Evolutionary conservation across 2,113 vertebrate species (phyloP), one percentile per base, ranked within the genome.

Genomic region (Aleadryas rufinucha): DNA sequence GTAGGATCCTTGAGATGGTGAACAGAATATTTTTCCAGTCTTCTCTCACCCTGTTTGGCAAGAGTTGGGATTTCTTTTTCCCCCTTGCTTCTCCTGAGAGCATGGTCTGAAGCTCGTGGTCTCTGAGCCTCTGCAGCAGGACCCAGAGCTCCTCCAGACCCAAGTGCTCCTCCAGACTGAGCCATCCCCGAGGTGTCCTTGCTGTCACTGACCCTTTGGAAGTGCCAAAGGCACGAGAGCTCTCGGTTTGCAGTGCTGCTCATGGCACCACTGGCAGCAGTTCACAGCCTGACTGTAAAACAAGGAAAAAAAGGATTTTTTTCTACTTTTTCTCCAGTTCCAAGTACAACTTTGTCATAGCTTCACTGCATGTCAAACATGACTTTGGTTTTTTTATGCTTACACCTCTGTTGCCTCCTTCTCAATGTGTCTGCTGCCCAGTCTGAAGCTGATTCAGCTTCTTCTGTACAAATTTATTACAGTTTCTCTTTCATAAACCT

Each of bases 91-190:
- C 44, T 81, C 35, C 49, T 59, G 52, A 14, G 11, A 3, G n/a
- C 0, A 0, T 60, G 60, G 11, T 41, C 53, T 24, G 60, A 14
- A 77, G 52, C 47, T 84, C 0, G 0, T 16, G 53, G 7, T n/a
- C 28, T 68, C 33, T 2, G 5, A 49, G 47, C 30, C 47, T 45
- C 41, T 61, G 61, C 76, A 56, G 66, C 59, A 47, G 65, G 53
- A 74, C 18, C 33, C 10, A 11, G 70, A 20, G 71, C 75, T 71
- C 65, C 76, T 66, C 28, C 6, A 9, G 3, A 24, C 53, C 83
- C 49, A 3, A 10, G 57, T 66, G 10, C 66, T 69, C 7, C 66
- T 42, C 23, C 33, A 14, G n/a, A 33, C 72, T 54, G 81, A 84
- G 91, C 69, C 57, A 2, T 12, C 22, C 80, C 21, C 18, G 1